Evolutionary conservation across 2,113 vertebrate species (phyloP).

Genomic region (Phoxinus phoxinus): DNA sequence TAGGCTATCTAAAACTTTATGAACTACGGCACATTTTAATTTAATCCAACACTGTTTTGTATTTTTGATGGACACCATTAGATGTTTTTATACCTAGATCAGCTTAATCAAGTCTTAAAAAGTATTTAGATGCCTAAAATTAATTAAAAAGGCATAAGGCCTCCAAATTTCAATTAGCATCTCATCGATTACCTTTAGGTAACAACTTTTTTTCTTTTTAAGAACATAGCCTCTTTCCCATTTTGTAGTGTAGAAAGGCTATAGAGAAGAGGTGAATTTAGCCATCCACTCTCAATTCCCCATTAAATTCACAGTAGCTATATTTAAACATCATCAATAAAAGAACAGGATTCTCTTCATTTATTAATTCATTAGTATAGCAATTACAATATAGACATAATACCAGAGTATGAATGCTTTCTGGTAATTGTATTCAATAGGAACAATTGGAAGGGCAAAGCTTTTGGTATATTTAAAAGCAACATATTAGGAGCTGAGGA

Average conservation of each 20-base stretch:
- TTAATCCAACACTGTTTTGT: neutral
- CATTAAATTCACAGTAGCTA: slow-evolving; percentile 69
- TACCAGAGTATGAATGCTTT: neutral
- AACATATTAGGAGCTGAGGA: neutral
- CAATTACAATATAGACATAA: neutral
- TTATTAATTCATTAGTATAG: slow-evolving; percentile 59
- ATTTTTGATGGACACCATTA: neutral
- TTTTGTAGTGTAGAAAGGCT: neutral
- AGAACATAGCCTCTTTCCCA: neutral
- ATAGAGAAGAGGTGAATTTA: slow-evolving; percentile 50
- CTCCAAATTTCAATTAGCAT: neutral
- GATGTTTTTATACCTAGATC: neutral
- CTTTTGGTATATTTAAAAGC: neutral
- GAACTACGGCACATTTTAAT: neutral
- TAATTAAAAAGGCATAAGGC: neutral
- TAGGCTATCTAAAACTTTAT: neutral
- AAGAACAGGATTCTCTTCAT: slow-evolving; percentile 69
- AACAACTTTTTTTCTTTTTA: neutral
- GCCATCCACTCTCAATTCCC: slow-evolving; percentile 66
- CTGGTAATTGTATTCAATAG: slow-evolving; percentile 1
- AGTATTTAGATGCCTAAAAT: neutral
- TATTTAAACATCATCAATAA: slow-evolving; percentile 75
- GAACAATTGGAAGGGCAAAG: neutral
- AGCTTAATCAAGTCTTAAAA: neutral
- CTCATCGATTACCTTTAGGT: neutral